These are phyloP conservation scores for Scytalopus superciliaris DNA, from an alignment of 2,113 vertebrate genomes.

Conservation along the genomic window DNA sequence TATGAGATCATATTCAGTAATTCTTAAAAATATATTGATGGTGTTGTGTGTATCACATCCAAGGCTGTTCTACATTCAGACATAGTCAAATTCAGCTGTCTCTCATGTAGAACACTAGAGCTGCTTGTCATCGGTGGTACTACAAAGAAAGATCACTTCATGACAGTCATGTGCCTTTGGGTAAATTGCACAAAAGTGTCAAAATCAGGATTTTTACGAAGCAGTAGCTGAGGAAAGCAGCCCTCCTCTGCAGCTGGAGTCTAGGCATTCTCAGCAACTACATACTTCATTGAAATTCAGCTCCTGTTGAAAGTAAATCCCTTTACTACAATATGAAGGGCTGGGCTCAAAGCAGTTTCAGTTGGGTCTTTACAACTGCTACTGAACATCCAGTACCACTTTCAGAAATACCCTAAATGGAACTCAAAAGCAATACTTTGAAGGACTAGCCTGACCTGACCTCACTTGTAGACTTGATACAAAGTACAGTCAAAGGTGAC, in stretches of 20 bases:
- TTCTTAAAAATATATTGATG: background rate
- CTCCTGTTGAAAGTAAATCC: background rate
- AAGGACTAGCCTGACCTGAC: background rate
- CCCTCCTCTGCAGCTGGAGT: background rate
- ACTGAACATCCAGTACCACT: background rate
- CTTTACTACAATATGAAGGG: background rate
- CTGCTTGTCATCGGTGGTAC: background rate
- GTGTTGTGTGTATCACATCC: background rate
- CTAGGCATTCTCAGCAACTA: background rate
- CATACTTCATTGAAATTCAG: background rate
- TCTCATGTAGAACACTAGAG: fast-evolving
- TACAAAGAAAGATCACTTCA: background rate
- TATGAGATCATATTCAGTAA: background rate
- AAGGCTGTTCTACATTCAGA: background rate
- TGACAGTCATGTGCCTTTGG: fast-evolving
- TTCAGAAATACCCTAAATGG: background rate
- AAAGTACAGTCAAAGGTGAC: background rate
- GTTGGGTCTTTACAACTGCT: background rate
- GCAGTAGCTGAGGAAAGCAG: background rate
- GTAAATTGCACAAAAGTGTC: background rate
- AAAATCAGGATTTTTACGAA: background rate
- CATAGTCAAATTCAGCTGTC: background rate
- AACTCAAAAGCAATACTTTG: background rate
- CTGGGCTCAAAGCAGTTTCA: background rate
- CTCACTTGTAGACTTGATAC: background rate